These are phyloP conservation scores for Tenodera sinensis DNA, from an alignment of 2,888 invertebrate genomes.

Conservation along the genomic window DNA sequence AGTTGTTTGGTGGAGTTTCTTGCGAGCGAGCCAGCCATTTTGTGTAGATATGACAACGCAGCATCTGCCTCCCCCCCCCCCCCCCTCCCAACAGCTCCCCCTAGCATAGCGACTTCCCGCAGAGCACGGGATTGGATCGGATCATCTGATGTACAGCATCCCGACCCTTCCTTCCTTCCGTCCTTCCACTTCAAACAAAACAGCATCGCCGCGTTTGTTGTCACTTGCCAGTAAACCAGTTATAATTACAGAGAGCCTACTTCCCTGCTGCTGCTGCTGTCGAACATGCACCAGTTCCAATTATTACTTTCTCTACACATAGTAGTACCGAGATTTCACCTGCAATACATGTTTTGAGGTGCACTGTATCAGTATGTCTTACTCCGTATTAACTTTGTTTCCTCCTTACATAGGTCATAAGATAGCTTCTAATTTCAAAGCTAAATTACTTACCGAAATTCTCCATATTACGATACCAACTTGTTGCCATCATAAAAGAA, in stretches of 20 bases:
- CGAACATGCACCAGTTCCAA: too few species aligned
- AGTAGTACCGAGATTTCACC: too few species aligned
- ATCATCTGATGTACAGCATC: conserved; percentile 18
- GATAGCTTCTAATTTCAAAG: too few species aligned
- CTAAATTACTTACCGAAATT: too few species aligned
- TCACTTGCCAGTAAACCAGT: conserved; percentile 12
- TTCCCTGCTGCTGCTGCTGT: background rate
- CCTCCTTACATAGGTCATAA: too few species aligned
- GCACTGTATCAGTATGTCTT: too few species aligned
- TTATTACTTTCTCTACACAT: too few species aligned
- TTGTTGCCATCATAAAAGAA: too few species aligned
- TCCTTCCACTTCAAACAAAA: conserved; percentile 6
- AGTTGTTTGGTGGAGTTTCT: too few species aligned
- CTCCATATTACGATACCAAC: too few species aligned
- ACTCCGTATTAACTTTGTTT: too few species aligned
- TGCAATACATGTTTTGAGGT: too few species aligned
- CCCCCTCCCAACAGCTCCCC: conserved; percentile 3
- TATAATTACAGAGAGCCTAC: background rate
- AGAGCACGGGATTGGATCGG: conserved; percentile 25
- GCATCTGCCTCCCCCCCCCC: background rate
- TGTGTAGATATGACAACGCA: background rate
- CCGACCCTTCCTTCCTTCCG: background rate
- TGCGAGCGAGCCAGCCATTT: background rate
- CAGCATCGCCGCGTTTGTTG: background rate
- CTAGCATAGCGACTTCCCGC: conserved; percentile 13